A percentile compares a stretch with the other conserved stretches of the same genome.
phyloP scores from a whole-genome alignment of 2,797 vertebrate species.

The Sebastes paucispinis region DNA sequence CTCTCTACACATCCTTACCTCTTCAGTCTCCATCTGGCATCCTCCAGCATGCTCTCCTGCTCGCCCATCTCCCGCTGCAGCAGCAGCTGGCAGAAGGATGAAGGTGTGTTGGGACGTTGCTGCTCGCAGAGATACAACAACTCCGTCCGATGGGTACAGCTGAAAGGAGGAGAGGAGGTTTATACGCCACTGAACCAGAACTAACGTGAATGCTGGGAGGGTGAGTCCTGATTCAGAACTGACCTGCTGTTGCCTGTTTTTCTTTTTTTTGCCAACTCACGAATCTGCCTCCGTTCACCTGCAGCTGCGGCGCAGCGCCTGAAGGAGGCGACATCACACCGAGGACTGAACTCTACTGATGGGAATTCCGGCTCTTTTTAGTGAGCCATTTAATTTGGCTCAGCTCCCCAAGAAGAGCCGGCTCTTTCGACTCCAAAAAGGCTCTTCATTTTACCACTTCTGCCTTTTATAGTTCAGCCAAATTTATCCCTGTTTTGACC shows the following conservation, averaged over 20 bases:
- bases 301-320: slow-evolving; percentile 27
- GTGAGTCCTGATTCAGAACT: slow-evolving; percentile 56
- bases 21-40: slow-evolving; percentile 77
- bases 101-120: slow-evolving; percentile 31
- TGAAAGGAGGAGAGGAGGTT: background rate
- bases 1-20: slow-evolving; percentile 68
- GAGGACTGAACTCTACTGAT: background rate
- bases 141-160: slow-evolving; percentile 38
- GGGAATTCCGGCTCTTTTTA: too few species aligned
- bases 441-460: too few species aligned
- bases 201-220: slow-evolving; percentile 71
- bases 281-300: background rate
- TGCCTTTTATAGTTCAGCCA: too few species aligned
- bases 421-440: too few species aligned
- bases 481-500: too few species aligned
- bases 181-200: slow-evolving; percentile 28
- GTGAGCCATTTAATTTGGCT: too few species aligned
- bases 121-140: slow-evolving; percentile 30
- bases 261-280: slow-evolving; percentile 58
- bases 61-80: slow-evolving; percentile 63
- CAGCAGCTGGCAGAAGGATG: slow-evolving; percentile 53
- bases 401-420: too few species aligned
- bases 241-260: slow-evolving; percentile 21
- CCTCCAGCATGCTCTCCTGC: slow-evolving; percentile 49
- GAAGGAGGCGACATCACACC: slow-evolving; percentile 43